phyloP scores from a whole-genome alignment of 2,113 vertebrate species.

The Grantiella picta region DNA sequence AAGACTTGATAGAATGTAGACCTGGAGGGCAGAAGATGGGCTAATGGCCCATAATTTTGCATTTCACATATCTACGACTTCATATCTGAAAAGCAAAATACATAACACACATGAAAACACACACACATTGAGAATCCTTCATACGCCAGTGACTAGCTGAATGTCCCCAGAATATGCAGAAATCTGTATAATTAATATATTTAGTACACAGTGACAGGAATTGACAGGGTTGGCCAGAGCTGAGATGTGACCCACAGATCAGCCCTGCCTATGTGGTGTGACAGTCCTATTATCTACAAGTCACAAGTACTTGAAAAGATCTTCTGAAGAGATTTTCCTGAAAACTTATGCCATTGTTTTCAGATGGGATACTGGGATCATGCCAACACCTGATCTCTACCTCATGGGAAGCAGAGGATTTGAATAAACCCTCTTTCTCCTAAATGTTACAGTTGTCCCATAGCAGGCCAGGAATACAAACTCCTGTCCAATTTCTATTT shows the following conservation, averaged over 20 bases:
- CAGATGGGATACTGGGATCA: not conserved
- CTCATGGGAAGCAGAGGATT: not conserved
- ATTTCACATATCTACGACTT: not conserved
- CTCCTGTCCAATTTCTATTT: not conserved
- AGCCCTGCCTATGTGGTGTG: not conserved
- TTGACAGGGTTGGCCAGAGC: not conserved
- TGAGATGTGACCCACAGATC: not conserved
- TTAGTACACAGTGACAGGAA: not conserved
- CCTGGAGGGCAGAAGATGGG: not conserved
- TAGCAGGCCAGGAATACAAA: not conserved
- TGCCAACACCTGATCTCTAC: not conserved
- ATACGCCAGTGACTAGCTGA: not conserved
- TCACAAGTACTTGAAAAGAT: not conserved
- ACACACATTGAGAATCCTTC: not conserved
- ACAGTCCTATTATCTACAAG: not conserved
- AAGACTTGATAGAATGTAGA: not conserved
- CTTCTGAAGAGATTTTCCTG: not conserved
- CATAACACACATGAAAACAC: not conserved
- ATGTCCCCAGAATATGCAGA: not conserved
- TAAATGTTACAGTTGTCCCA: not conserved
- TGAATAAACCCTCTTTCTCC: not conserved
- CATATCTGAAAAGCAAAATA: not conserved
- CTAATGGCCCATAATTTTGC: not conserved
- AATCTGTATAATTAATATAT: fast-evolving
- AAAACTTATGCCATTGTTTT: not conserved